A percentile compares a stretch with the other conserved stretches of the same genome.
Evolutionary conservation across 2,113 vertebrate genomes (phyloP).

Genomic region (Chionis minor): DNA sequence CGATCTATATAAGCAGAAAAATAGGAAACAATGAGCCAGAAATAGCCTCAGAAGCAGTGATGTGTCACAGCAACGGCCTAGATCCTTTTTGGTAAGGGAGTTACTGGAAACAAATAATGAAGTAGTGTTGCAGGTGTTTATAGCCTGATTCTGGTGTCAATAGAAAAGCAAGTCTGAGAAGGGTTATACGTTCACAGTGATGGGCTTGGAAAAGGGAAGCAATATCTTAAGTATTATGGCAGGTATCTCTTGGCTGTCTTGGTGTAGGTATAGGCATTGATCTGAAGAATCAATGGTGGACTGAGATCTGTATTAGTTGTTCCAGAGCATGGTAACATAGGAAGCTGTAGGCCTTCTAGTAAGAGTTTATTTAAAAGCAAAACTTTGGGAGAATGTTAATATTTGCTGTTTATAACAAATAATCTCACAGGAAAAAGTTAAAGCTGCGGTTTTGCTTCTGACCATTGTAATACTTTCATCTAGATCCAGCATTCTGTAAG

Average conservation of each 20-base stretch:
- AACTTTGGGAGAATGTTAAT: not conserved
- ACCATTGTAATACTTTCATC: not conserved
- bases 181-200: not conserved
- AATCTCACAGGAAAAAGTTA: not conserved
- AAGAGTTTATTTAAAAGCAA: not conserved
- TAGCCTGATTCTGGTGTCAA: not conserved
- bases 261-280: not conserved
- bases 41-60: not conserved
- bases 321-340: not conserved
- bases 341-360: not conserved
- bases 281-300: not conserved
- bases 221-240: not conserved
- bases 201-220: not conserved
- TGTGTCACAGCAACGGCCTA: not conserved
- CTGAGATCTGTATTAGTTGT: not conserved
- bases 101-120: not conserved
- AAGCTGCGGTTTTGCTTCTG: not conserved
- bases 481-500: not conserved
- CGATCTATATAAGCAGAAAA: not conserved
- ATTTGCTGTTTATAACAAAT: not conserved
- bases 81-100: not conserved
- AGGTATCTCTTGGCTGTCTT: not conserved
- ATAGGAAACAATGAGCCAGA: not conserved
- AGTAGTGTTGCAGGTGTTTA: not conserved
- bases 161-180: not conserved